These are phyloP conservation scores for Acleris laterana DNA, from an alignment of 2,888 invertebrate species.

Conservation along the genomic window DNA sequence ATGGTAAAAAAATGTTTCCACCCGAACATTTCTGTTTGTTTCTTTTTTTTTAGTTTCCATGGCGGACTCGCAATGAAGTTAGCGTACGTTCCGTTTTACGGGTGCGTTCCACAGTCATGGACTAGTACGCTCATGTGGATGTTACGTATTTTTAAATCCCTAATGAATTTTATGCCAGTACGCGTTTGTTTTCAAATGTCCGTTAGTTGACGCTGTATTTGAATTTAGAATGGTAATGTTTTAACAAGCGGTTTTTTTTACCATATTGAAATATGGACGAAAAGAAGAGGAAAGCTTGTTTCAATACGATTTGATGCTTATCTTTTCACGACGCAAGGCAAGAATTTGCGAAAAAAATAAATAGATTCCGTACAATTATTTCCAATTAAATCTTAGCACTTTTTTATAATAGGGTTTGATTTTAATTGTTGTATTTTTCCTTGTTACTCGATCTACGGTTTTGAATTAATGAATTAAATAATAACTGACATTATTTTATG, in stretches of 20 bases:
- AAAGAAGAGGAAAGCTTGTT: too few relatives aligned
- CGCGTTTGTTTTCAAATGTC: slow-evolving; percentile 21
- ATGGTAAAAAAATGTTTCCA: slow-evolving; percentile 14
- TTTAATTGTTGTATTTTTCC: too few relatives aligned
- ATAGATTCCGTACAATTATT: too few relatives aligned
- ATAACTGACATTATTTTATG: too few relatives aligned
- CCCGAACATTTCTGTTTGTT: slow-evolving; percentile 13
- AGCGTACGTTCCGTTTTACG: slow-evolving; percentile 20
- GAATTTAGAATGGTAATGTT: slow-evolving; percentile 17
- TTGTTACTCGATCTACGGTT: too few relatives aligned
- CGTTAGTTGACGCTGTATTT: slow-evolving; percentile 21
- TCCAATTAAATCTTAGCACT: too few relatives aligned
- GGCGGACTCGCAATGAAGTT: slow-evolving; percentile 31
- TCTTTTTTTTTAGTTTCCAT: slow-evolving; percentile 19
- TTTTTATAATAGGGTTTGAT: too few relatives aligned
- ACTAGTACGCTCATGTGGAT: slow-evolving; percentile 9
- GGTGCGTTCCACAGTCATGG: slow-evolving; percentile 19
- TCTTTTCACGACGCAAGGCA: too few relatives aligned
- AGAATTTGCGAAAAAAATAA: too few relatives aligned
- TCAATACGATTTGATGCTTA: too few relatives aligned
- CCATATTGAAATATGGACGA: too few relatives aligned
- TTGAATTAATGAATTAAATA: too few relatives aligned
- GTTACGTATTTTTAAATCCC: slow-evolving; percentile 20
- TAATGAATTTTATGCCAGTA: slow-evolving; percentile 30
- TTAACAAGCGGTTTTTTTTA: background rate